Evolutionary conservation across 1,140 invertebrate genomes (phyloP).

Genomic region (Spodoptera litura): DNA sequence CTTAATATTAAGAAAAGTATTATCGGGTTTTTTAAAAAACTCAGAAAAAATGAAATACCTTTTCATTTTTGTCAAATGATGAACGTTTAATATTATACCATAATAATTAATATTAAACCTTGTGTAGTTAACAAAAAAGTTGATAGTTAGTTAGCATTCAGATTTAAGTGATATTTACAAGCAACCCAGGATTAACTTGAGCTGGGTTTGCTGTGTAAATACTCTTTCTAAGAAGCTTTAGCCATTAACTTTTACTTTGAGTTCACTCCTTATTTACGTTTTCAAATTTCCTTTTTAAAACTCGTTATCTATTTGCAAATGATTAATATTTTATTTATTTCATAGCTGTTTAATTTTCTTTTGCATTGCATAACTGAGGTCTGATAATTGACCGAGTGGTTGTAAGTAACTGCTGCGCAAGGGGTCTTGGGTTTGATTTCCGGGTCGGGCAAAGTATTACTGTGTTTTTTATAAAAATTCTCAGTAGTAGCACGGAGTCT

Average conservation of each 20-base stretch:
- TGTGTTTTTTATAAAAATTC: no score
- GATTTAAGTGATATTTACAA: conserved; percentile 10
- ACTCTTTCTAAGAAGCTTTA: neutral
- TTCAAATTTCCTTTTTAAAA: neutral
- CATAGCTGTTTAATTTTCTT: no score
- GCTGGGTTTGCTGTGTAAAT: conserved; percentile 9
- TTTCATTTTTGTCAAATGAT: neutral
- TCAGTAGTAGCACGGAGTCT: no score
- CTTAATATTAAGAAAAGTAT: no score
- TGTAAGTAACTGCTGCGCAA: no score
- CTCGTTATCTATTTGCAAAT: neutral
- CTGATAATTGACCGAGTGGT: no score
- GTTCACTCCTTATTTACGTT: neutral
- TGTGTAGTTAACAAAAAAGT: conserved; percentile 4
- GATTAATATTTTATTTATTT: neutral
- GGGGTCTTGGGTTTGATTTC: no score
- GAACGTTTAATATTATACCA: neutral
- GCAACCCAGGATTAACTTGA: neutral
- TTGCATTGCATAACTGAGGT: no score
- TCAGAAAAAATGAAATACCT: no score
- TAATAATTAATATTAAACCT: neutral
- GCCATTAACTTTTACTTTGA: neutral
- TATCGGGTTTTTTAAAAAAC: no score
- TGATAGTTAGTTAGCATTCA: conserved; percentile 11
- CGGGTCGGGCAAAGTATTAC: no score